Evolutionary conservation across 2,888 invertebrate species (phyloP).

Genomic region (Eupelmus urozonus): DNA sequence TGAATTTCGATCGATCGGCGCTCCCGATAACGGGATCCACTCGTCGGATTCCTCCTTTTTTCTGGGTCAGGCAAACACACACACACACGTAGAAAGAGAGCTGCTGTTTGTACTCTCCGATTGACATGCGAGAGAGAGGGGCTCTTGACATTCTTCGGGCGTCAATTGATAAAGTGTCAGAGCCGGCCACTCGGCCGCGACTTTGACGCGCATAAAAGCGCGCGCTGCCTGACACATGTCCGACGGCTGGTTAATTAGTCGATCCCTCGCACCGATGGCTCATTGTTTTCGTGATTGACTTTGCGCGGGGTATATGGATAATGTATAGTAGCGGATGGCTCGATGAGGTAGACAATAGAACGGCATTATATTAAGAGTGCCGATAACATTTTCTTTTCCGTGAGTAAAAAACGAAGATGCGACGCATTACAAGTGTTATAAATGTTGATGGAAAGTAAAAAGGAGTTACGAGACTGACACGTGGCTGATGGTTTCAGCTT

Average conservation of each 20-base stretch:
- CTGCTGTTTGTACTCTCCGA: background rate
- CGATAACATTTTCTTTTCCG: too few species aligned
- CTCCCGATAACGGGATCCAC: background rate
- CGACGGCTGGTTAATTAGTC: background rate
- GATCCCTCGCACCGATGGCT: background rate
- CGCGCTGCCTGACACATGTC: background rate
- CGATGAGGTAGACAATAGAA: background rate
- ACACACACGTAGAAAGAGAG: background rate
- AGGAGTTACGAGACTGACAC: conserved; percentile 38
- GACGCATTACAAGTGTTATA: too few species aligned
- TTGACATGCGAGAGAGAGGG: conserved; percentile 21
- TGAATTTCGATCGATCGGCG: conserved; percentile 31
- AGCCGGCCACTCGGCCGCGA: conserved; percentile 32
- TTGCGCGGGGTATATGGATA: conserved; percentile 56
- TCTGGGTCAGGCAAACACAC: conserved; percentile 35
- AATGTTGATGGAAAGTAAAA: conserved; percentile 18
- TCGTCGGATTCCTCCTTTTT: background rate
- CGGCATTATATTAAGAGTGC: too few species aligned
- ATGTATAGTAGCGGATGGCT: conserved; percentile 15
- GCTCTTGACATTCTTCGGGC: conserved; percentile 45
- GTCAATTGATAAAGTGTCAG: conserved; percentile 57
- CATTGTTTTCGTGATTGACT: conserved; percentile 49
- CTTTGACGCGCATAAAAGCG: conserved; percentile 20
- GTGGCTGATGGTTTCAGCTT: conserved; percentile 22
- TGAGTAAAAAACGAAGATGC: too few species aligned